Base-by-base conservation (phyloP, 2,888 invertebrate species). In the Drosophila kanekoi region DNA sequence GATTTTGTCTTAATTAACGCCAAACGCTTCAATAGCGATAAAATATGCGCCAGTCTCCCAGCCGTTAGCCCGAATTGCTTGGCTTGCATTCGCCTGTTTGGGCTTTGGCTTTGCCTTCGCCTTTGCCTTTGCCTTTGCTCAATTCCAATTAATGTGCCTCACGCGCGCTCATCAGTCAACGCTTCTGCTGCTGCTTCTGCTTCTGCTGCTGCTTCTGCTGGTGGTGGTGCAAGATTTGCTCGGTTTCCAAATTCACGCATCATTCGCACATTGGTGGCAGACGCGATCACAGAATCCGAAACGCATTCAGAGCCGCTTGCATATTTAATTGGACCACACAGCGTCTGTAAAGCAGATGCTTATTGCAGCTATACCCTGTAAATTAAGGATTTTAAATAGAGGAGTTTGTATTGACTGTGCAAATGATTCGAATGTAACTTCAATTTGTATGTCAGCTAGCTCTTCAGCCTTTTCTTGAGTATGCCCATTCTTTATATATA, bases 1-100 rank as follows among this genome's bases (percentile, higher is more conserved):
- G 91, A 91, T 91, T 91, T 91, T 91, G 90, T 91, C 91, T 91
- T 91, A 91, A 91, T 91, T 91, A 91, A 91, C 91, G 91, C 91
- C 91, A 91, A 91, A 91, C 91, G 91, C 91, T 91, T 91, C 90
- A 91, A 91, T 91, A 90, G 91, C 89, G 82, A 90, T 91, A 91
- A 91, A 91, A 91, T 91, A 91, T 91, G 90, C 89, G 80, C 75
- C 78, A 83, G 77, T 72, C 72, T 23, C 37, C 56, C 44, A 52
- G 20, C 45, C 43, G 56, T 61, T 47, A 56, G 43, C 59, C 48
- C 64, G 51, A 47, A 62, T 71, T 60, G 59, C 70, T 53, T 52
- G 23, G 32, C 35, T 57, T 75, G 60, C 47, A 14, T 16, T 52
- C 44, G 40, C 8, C 14, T 20, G 28, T 16, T 28, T 23, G 33